Evolutionary conservation across 2,113 vertebrate species (phyloP), one percentile per base, ranked within the genome.

Genomic region (Madoqua kirkii): DNA sequence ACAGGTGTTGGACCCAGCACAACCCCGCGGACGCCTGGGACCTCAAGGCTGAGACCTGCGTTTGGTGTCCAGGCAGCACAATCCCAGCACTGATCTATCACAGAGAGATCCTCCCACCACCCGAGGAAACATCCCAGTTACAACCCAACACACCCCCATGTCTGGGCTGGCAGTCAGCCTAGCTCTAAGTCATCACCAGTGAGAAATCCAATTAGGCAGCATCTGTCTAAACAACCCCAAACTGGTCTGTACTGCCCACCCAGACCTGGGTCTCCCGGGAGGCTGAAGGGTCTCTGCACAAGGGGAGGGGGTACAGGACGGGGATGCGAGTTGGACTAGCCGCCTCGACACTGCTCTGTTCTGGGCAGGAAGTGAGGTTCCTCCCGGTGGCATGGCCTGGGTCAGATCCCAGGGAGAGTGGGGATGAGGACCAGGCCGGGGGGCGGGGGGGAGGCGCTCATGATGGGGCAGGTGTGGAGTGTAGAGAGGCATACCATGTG

Each of bases 31-130:
- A 6, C 0, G 0, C 74, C 3, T 45, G 60, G 48, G 31, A 29
- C 50, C 78, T 48, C 36, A 7, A 0, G 25, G 31, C 40, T 23
- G 29, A 9, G 43, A n/a, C 10, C 45, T 0, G 0, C 0, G 0
- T 21, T 17, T 27, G 31, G 7, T 3, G 1, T 6, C 12, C 59
- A 74, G 48, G 12, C 9, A 45, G 76, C 21, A 5, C 1, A 3
- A 9, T 60, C 64, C 23, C 40, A 31, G 23, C 16, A 31, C 4
- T 21, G 10, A 62, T 21, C 6, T 2, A 43, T 6, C 52, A 59
- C 10, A 15, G 3, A 13, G 6, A 87, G 82, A 17, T 23, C 31
- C 36, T 67, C 59, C 60, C 21, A 4, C 7, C 14, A 27, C 17
- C 10, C 15, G 12, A 57, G 76, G 36, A 40, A 33, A 87, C 6